Percentiles rank a stretch among this genome's conserved stretches.
Conservation (phyloP, 2,888 invertebrate species). For the Epinotia nisella region DNA sequence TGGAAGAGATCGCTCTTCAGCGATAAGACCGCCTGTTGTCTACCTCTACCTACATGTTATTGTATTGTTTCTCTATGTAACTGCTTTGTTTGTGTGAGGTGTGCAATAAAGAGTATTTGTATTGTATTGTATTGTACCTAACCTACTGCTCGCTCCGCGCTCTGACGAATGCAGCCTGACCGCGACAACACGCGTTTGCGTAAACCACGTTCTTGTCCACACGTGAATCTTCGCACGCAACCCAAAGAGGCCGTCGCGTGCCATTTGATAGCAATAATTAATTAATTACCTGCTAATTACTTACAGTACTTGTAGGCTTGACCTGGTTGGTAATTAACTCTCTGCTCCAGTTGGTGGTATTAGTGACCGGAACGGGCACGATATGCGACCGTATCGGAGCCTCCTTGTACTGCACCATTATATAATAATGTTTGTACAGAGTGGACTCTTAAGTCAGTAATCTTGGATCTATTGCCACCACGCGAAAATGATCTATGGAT, state of each 20-base stretch:
- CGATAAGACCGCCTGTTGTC: too few relatives aligned
- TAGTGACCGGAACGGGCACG: conserved; percentile 23
- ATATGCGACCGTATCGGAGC: neutral
- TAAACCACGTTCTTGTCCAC: conserved; percentile 17
- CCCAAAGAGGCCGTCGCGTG: conserved; percentile 9
- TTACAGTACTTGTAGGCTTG: neutral
- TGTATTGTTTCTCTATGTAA: too few relatives aligned
- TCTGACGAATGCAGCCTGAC: neutral
- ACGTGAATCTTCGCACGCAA: conserved; percentile 22
- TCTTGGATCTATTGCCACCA: neutral
- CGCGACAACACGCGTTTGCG: conserved; percentile 26
- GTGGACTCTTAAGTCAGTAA: neutral
- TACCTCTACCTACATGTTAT: too few relatives aligned
- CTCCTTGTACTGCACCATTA: neutral
- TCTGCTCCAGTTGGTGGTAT: conserved; percentile 10
- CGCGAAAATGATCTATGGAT: neutral
- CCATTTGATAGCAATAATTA: conserved; percentile 11
- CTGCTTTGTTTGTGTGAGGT: too few relatives aligned
- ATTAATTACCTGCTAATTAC: conserved; percentile 16
- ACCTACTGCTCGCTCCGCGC: conserved; percentile 6
- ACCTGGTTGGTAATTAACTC: conserved; percentile 5
- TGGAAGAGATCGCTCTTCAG: too few relatives aligned
- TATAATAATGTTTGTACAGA: neutral
- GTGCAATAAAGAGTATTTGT: too few relatives aligned
- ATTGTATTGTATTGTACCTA: too few relatives aligned